These are phyloP conservation scores for Cottus gobio DNA, from an alignment of 2,113 vertebrate species.

Conservation along the genomic window DNA sequence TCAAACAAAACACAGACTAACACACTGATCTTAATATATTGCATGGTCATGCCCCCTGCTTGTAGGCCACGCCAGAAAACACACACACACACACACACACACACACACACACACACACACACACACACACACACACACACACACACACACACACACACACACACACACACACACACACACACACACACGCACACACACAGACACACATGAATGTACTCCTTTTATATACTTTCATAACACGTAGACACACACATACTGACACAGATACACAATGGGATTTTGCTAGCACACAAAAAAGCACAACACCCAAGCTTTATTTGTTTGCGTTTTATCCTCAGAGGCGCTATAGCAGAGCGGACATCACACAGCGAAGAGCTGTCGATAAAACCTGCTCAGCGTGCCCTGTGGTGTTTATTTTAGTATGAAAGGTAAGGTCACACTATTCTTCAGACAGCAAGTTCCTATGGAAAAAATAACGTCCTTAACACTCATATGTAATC, in stretches of 20 bases:
- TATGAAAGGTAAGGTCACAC: constrained; percentile 73
- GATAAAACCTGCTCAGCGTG: constrained; percentile 70
- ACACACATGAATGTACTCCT: constrained; percentile 24
- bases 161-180: constrained; percentile 14
- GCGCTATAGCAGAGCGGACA: constrained; percentile 60
- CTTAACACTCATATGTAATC: constrained; percentile 14
- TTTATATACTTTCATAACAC: constrained; percentile 38
- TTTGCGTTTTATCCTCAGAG: constrained; percentile 68
- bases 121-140: constrained; percentile 10
- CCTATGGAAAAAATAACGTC: constrained; percentile 35
- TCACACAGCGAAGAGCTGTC: constrained; percentile 67
- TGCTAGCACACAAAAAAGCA: constrained; percentile 47
- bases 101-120: too few species aligned
- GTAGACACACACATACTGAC: constrained; percentile 38
- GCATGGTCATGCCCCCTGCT: constrained; percentile 30
- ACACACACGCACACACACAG: constrained; percentile 9
- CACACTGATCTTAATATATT: constrained; percentile 65
- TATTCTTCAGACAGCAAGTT: constrained; percentile 53
- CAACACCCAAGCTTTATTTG: constrained; percentile 66
- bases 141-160: constrained; percentile 25
- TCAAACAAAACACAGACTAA: constrained; percentile 59
- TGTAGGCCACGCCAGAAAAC: background rate
- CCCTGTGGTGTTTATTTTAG: constrained; percentile 71
- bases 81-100: constrained; percentile 6
- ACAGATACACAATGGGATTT: constrained; percentile 54